Percentiles rank a stretch among this genome's conserved stretches.
These are phyloP conservation scores for Podiceps cristatus DNA, from an alignment of 2,113 vertebrate species.

Conservation along the genomic window DNA sequence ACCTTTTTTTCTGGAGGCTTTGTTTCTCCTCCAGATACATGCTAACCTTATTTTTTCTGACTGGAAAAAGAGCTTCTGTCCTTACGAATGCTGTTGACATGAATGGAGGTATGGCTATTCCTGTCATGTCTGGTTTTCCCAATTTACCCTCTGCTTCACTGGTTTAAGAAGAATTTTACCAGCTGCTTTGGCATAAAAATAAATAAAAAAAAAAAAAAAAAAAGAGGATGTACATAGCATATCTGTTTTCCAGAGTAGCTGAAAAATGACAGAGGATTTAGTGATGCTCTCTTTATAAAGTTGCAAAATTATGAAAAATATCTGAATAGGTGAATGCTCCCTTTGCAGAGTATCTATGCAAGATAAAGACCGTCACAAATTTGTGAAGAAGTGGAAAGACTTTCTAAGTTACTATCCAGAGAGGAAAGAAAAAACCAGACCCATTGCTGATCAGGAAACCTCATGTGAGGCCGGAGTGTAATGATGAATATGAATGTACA, in stretches of 20 bases:
- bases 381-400: background rate
- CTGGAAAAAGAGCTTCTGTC: conserved; percentile 18
- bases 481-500: background rate
- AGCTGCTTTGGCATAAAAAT: background rate
- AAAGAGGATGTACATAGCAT: background rate
- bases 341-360: background rate
- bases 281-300: background rate
- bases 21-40: conserved; percentile 6
- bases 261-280: background rate
- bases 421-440: background rate
- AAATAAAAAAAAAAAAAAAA: background rate
- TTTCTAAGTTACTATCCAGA: background rate
- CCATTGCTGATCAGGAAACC: background rate
- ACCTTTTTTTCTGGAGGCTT: conserved; percentile 18
- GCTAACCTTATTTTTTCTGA: conserved; percentile 42
- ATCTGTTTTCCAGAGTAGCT: background rate
- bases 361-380: background rate
- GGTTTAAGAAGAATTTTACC: conserved; percentile 20
- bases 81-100: background rate
- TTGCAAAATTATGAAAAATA: background rate
- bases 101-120: background rate
- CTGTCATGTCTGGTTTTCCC: conserved; percentile 42
- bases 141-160: conserved; percentile 30
- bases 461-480: background rate
- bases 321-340: background rate